Evolutionary conservation across 2,113 vertebrate species (phyloP).

Genomic region (Desmodus rotundus): DNA sequence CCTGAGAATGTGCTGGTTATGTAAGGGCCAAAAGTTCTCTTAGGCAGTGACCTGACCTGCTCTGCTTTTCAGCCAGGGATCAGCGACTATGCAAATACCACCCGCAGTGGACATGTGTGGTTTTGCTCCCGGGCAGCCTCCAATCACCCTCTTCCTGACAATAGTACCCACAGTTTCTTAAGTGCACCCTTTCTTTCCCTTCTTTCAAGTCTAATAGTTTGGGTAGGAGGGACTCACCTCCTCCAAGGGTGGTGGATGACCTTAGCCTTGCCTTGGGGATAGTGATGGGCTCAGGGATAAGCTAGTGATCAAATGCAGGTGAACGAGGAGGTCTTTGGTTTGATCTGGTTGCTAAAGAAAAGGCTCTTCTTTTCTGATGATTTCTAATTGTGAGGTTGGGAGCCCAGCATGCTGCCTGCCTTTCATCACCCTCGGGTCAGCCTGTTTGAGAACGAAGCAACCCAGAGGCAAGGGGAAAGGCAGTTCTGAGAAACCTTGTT

Average conservation of each 20-base stretch:
- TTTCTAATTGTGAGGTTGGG: not conserved
- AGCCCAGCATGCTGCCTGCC: not conserved
- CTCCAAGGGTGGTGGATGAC: not conserved
- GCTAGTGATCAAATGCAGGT: not conserved
- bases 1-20: not conserved
- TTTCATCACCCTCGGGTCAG: not conserved
- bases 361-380: not conserved
- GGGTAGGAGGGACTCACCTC: not conserved
- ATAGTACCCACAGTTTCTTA: not conserved
- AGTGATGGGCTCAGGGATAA: not conserved
- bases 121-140: not conserved
- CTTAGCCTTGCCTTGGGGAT: not conserved
- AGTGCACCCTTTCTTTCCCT: not conserved
- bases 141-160: not conserved
- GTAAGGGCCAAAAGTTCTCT: not conserved
- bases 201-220: not conserved
- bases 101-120: not conserved
- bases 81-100: not conserved
- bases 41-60: not conserved
- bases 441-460: not conserved
- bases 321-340: not conserved
- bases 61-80: not conserved
- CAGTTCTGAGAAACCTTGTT: not conserved
- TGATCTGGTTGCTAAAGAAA: not conserved
- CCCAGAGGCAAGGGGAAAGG: not conserved